Percentiles rank a stretch among this genome's conserved stretches.
These are phyloP conservation scores for Pseudococcus longispinus DNA, from an alignment of 2,888 invertebrate species.

Conservation along the genomic window DNA sequence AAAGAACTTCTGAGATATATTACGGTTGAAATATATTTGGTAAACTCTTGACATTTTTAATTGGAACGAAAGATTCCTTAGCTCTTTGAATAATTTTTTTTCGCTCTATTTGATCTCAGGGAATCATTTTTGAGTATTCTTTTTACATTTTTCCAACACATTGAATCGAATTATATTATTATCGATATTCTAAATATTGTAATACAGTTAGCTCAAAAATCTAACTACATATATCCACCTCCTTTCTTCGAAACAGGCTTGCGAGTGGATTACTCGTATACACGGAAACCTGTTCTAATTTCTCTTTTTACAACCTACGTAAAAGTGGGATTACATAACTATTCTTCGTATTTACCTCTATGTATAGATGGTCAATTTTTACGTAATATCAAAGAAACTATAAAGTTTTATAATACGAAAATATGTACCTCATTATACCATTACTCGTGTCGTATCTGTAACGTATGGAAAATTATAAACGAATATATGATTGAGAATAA, in stretches of 20 bases:
- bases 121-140: not conserved
- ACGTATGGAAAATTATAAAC: not conserved
- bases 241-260: not conserved
- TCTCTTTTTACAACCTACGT: not conserved
- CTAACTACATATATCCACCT: not conserved
- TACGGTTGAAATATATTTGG: no score
- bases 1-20: no score
- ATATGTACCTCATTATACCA: not conserved
- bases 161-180: not conserved
- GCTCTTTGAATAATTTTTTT: no score
- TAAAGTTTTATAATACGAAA: not conserved
- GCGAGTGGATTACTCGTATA: not conserved
- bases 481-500: not conserved
- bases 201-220: not conserved
- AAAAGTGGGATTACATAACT: not conserved
- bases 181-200: no score
- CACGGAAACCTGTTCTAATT: not conserved
- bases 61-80: no score
- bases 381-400: not conserved
- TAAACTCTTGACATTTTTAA: no score
- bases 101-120: not conserved
- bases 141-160: not conserved
- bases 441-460: not conserved
- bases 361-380: not conserved
- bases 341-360: not conserved